Conservation (phyloP, 1,140 invertebrate species). For the Plutomurus gul region DNA sequence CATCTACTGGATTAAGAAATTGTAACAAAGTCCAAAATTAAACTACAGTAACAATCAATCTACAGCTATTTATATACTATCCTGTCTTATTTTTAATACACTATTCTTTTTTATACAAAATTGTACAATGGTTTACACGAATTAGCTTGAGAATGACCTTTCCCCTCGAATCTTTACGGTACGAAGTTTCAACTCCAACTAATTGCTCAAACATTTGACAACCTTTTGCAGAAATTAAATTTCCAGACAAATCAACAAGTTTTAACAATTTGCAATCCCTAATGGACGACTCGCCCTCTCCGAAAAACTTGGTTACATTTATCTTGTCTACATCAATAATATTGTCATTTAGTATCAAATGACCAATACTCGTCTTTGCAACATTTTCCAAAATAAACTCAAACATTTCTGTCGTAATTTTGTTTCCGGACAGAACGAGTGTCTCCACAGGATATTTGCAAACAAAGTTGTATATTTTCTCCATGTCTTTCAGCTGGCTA, state of each 20-base stretch:
- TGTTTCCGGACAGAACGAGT: not conserved
- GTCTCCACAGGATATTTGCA: not conserved
- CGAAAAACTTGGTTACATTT: not conserved
- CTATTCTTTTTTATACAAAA: too few relatives aligned
- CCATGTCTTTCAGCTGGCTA: not conserved
- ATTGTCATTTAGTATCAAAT: not conserved
- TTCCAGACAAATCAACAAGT: not conserved
- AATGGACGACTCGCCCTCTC: not conserved
- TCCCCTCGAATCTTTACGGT: not conserved
- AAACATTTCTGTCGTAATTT: not conserved
- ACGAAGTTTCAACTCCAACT: not conserved
- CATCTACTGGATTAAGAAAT: too few relatives aligned
- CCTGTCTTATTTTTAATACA: too few relatives aligned
- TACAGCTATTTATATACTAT: too few relatives aligned
- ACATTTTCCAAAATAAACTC: not conserved
- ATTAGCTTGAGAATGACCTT: too few relatives aligned
- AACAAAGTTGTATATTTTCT: conserved; percentile 13
- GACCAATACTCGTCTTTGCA: not conserved
- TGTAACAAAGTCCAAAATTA: too few relatives aligned
- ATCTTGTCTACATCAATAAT: not conserved
- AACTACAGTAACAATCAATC: too few relatives aligned
- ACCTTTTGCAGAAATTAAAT: not conserved
- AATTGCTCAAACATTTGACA: not conserved
- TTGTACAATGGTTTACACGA: too few relatives aligned
- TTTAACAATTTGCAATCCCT: not conserved